A percentile compares a stretch with the other conserved stretches of the same genome.
Evolutionary conservation across 2,113 vertebrate genomes (phyloP).

Genomic region (Noturus placidus): DNA sequence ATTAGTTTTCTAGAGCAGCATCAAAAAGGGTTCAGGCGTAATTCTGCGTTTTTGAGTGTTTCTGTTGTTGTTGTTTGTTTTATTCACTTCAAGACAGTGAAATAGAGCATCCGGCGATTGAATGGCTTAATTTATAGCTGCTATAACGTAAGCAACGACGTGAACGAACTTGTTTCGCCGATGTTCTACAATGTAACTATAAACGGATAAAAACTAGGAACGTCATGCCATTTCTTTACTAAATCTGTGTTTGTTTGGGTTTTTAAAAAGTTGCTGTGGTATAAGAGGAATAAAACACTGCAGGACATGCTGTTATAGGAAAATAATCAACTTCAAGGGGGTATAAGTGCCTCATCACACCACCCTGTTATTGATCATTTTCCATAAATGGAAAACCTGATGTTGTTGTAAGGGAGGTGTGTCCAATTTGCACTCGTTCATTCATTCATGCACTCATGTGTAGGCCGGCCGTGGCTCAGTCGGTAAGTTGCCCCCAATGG

Average conservation of each 20-base stretch:
- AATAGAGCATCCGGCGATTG: neutral
- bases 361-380: neutral
- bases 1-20: neutral
- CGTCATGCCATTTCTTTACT: too few species aligned
- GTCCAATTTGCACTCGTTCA: neutral
- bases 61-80: neutral
- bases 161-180: neutral
- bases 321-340: too few species aligned
- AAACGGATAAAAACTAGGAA: neutral
- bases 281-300: neutral
- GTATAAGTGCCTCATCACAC: too few species aligned
- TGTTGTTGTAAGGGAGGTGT: neutral
- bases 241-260: too few species aligned
- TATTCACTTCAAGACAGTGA: neutral
- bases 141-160: neutral
- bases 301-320: neutral
- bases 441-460: neutral
- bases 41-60: too few species aligned
- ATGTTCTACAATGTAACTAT: neutral
- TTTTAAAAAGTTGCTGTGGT: neutral
- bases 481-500: too few species aligned
- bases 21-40: too few species aligned
- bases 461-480: too few species aligned
- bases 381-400: neutral
- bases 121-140: neutral